These are phyloP conservation scores for Cotesia glomerata DNA, from an alignment of 1,140 invertebrate species.

Conservation along the genomic window DNA sequence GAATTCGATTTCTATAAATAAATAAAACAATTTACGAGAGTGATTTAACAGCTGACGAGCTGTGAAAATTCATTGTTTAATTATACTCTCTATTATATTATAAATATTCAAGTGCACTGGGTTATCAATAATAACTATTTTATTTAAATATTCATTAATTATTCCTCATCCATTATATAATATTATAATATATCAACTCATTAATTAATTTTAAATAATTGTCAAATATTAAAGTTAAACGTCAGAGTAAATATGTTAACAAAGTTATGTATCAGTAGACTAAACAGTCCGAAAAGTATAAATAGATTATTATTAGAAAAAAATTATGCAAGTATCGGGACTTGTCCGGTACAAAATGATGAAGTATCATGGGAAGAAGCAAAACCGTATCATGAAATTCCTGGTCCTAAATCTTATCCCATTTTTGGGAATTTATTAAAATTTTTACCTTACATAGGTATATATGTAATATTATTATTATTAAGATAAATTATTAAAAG, in stretches of 20 bases:
- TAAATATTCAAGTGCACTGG: too few relatives aligned
- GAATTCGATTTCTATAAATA: too few relatives aligned
- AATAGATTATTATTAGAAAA: not conserved
- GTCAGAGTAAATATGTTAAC: constrained; percentile 20
- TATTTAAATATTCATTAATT: not conserved
- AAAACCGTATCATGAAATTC: constrained; percentile 59
- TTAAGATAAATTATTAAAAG: not conserved
- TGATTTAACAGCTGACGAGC: not conserved
- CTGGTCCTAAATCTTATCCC: constrained; percentile 60
- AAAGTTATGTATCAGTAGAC: constrained; percentile 1
- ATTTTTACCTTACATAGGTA: constrained; percentile 68
- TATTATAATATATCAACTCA: not conserved
- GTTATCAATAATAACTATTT: too few relatives aligned
- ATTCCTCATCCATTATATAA: not conserved
- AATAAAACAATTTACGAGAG: too few relatives aligned
- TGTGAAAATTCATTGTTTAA: not conserved
- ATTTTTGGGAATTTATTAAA: constrained; percentile 59
- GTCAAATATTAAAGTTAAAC: not conserved
- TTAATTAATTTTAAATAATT: not conserved
- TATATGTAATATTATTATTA: not conserved
- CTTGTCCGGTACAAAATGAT: constrained; percentile 22
- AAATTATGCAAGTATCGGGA: constrained; percentile 13
- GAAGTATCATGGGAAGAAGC: constrained; percentile 41
- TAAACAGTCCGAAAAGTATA: constrained; percentile 10
- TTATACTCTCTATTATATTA: too few relatives aligned